A percentile compares a stretch with the other conserved stretches of the same genome.
Evolutionary conservation across 2,888 invertebrate genomes (phyloP).

Genomic region (Melinaea marsaeus): DNA sequence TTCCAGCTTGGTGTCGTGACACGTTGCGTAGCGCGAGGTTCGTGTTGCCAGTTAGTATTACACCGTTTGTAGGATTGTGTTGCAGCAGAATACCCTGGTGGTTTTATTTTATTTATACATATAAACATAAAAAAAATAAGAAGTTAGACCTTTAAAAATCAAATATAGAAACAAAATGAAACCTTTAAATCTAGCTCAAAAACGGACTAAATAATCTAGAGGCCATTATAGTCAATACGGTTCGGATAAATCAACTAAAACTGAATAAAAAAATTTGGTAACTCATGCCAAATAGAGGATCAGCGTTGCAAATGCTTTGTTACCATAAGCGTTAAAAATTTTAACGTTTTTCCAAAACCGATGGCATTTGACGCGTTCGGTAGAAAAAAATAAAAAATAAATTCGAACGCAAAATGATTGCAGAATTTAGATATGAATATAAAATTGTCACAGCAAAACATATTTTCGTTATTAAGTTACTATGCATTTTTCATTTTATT

Average conservation of each 20-base stretch:
- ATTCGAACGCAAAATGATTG: constrained; percentile 27
- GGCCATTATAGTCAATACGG: neutral
- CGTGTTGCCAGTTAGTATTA: constrained; percentile 87
- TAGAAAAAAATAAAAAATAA: constrained; percentile 22
- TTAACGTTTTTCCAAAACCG: constrained; percentile 23
- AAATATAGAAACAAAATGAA: neutral
- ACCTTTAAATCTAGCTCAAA: neutral
- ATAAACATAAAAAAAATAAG: too few relatives aligned
- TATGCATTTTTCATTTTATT: neutral
- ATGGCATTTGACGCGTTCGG: constrained; percentile 20
- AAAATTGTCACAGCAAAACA: constrained; percentile 17
- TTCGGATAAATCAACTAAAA: neutral
- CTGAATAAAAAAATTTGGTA: neutral
- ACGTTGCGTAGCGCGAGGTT: constrained; percentile 90
- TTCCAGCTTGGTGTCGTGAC: constrained; percentile 88
- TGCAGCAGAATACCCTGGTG: constrained; percentile 87
- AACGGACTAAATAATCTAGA: neutral
- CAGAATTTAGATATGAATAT: constrained; percentile 25
- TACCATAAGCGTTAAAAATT: constrained; percentile 14
- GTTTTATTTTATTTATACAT: constrained; percentile 4
- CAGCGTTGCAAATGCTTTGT: constrained; percentile 11
- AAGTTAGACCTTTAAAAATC: neutral
- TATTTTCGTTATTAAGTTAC: constrained; percentile 17
- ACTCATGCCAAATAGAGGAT: constrained; percentile 5
- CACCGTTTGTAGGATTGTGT: constrained; percentile 88